Evolutionary conservation across 1,140 invertebrate species (phyloP).

Genomic region (Hyles euphorbiae): DNA sequence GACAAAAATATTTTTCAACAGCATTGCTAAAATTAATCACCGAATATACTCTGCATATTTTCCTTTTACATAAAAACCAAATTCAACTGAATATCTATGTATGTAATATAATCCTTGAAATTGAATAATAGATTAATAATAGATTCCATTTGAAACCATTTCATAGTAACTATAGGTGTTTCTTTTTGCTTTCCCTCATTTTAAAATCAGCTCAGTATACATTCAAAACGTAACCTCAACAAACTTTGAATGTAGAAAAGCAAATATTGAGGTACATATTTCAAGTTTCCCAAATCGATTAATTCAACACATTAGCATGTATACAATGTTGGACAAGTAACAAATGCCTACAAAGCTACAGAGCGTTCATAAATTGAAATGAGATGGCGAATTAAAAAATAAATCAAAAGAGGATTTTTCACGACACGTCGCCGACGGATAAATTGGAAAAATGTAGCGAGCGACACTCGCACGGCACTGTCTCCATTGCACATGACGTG

Average conservation of each 20-base stretch:
- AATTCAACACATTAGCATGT: constrained; percentile 48
- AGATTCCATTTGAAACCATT: too few species aligned
- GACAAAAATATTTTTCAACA: too few species aligned
- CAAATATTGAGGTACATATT: constrained; percentile 1
- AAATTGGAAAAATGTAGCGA: constrained; percentile 60
- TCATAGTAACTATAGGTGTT: too few species aligned
- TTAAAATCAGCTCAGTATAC: too few species aligned
- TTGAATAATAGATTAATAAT: too few species aligned
- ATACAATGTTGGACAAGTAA: constrained; percentile 53
- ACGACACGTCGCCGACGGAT: constrained; percentile 49
- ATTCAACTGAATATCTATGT: too few species aligned
- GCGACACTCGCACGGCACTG: constrained; percentile 17
- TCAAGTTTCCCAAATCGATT: constrained; percentile 10
- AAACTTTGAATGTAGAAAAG: not conserved
- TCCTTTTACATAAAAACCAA: too few species aligned
- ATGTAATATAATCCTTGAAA: too few species aligned
- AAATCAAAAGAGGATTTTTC: constrained; percentile 72
- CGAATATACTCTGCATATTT: too few species aligned
- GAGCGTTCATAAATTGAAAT: constrained; percentile 63
- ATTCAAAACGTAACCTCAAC: too few species aligned
- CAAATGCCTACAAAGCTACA: constrained; percentile 49
- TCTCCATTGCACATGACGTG: constrained; percentile 18
- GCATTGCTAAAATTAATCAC: too few species aligned
- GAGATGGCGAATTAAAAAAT: constrained; percentile 70
- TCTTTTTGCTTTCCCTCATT: too few species aligned